Evolutionary conservation across 2,888 invertebrate species (phyloP).

Genomic region (Anthrax anthrax): DNA sequence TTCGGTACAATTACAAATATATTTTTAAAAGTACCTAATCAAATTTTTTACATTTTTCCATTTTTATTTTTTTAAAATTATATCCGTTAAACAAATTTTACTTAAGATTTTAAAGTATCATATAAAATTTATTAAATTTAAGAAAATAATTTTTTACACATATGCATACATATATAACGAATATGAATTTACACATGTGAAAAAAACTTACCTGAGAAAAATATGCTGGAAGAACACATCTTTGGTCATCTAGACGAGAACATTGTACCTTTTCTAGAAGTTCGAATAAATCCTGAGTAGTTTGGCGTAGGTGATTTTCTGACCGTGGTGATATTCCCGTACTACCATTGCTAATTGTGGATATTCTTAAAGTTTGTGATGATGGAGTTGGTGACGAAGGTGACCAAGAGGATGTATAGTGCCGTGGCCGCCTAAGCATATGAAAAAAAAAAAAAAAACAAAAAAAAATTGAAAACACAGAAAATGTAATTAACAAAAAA

Average conservation of each 20-base stretch:
- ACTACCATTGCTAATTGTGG: neutral
- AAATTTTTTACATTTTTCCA: too few relatives aligned
- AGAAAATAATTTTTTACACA: too few relatives aligned
- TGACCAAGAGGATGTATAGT: neutral
- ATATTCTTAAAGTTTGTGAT: neutral
- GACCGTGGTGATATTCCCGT: conserved; percentile 15
- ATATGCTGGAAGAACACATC: conserved; percentile 79
- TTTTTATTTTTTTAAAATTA: too few relatives aligned
- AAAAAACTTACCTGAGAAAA: conserved; percentile 54
- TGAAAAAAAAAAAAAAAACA: neutral
- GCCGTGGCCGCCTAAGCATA: neutral
- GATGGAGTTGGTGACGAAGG: neutral
- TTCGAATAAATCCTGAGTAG: conserved; percentile 62
- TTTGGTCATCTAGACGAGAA: conserved; percentile 82
- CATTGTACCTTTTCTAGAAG: conserved; percentile 80
- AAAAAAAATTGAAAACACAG: neutral
- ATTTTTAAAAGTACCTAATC: too few relatives aligned
- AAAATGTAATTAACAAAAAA: too few relatives aligned
- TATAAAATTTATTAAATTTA: too few relatives aligned
- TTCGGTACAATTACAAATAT: too few relatives aligned
- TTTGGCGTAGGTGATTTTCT: conserved; percentile 29
- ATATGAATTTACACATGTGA: too few relatives aligned
- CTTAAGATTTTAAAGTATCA: too few relatives aligned
- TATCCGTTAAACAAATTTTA: too few relatives aligned
- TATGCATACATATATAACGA: too few relatives aligned